Evolutionary conservation across 2,888 invertebrate species (phyloP), one percentile per base, ranked within the genome.

Genomic region (Alentia gelatinosa): DNA sequence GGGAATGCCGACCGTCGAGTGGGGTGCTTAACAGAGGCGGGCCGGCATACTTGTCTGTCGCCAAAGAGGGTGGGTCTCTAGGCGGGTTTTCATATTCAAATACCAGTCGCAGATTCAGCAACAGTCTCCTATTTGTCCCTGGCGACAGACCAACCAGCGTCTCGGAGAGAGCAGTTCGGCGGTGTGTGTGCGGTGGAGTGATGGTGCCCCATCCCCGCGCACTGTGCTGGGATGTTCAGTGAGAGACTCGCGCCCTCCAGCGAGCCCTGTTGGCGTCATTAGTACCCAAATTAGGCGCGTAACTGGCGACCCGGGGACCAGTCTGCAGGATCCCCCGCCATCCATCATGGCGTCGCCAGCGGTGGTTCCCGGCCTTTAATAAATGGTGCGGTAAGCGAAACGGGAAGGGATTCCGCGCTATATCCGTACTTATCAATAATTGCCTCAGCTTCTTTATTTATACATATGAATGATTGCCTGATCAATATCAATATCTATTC

Each of bases 251-350:
- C n/a, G 68, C 68, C n/a, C 68, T 68, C 12, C 26, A 30, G 30
- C 56, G 56, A 56, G 56, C n/a, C 37, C 33, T 37, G 26, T n/a
- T 23, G 83, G 83, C 37, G 40, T 83, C 83, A 83, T 83, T 83
- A 83, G 83, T 12, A 30, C 23, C 83, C 83, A 83, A 40, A 83
- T 83, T 83, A 83, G 83, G n/a, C 26, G 39, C 9, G 40, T 83
- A 83, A 83, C 83, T 83, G 40, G 39, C 68, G 33, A 68, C 30
- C 68, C 68, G 12, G 68, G 68, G 68, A 26, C 26, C 30, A 68
- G 30, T 30, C 12, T 12, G 12, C 68, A n/a, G 56, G 23, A 68
- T 26, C 68, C 68, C 26, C 68, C 12, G 33, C 68, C 68, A 68
- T 68, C 26, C 68, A 30, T 68, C 68, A 68, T 30, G 26, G 68